These are phyloP conservation scores for Oreohelix idahoensis DNA, from an alignment of 1,140 invertebrate genomes.

Conservation along the genomic window DNA sequence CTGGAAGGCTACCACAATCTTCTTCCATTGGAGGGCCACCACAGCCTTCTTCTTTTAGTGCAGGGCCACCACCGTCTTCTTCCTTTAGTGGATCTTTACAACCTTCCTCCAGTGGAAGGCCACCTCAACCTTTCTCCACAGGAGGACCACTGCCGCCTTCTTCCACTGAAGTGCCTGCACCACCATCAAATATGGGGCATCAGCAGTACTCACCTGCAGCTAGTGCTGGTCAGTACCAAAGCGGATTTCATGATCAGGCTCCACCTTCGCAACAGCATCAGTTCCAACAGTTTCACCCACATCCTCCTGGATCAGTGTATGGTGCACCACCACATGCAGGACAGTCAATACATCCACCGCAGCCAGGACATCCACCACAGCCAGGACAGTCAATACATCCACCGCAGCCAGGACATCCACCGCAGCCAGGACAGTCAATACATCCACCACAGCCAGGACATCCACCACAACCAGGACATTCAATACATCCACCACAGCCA, in stretches of 20 bases:
- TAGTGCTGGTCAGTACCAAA: background rate
- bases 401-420: background rate
- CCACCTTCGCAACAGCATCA: background rate
- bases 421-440: background rate
- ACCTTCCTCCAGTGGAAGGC: too few relatives aligned
- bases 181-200: background rate
- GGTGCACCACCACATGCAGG: background rate
- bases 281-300: background rate
- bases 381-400: slow-evolving; percentile 11
- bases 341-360: slow-evolving; percentile 11
- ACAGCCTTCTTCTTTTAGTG: too few relatives aligned
- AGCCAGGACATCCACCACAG: background rate
- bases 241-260: background rate
- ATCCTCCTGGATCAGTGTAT: background rate
- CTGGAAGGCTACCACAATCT: background rate
- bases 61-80: background rate
- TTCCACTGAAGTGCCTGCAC: background rate
- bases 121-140: background rate
- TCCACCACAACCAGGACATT: background rate
- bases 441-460: background rate
- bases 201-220: background rate
- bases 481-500: background rate
- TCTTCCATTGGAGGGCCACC: background rate
- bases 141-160: too few relatives aligned
- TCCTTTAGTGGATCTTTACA: background rate